Evolutionary conservation across 1,140 invertebrate species (phyloP), one percentile per base, ranked within the genome.

Genomic region (Pentalonia nigronervosa): DNA sequence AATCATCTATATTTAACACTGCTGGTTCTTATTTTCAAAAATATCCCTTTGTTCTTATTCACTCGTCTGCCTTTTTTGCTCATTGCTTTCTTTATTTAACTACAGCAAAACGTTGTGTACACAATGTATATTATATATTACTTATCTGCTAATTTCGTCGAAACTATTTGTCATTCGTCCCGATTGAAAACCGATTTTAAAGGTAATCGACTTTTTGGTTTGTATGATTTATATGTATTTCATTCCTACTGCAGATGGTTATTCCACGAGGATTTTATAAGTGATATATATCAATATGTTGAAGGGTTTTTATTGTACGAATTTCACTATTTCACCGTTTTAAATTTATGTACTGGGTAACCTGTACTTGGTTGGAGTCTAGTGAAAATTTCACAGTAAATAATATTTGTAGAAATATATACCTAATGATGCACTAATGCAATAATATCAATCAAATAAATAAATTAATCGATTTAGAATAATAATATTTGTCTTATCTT

Each of bases 31-130:
- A 56, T 56, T 48, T 87, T 87, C 45, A 47, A 87, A 87, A 76
- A 87, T 87, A 14, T 48, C 45, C 41, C 30, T 48, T 87, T 48
- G 86, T 36, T 47, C 45, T 48, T 76, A n/a, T 76, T 36, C 45
- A 47, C 47, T 25, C 25, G 30, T 48, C 11, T 76, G 60, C 14
- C n/a, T 76, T n/a, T 76, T n/a, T 30, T 6, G 86, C n/a, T n/a
- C n/a, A 76, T 76, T 34, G 60, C 30, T 76, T 76, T 76, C n/a
- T 87, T 87, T 87, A 36, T 87, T 48, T 87, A n/a, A 48, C 86
- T 48, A 11, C 86, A 30, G 30, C 1, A 34, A 48, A 50, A 36
- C n/a, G 48, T 6, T 2, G 23, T 48, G n/a, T 30, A 11, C 14
- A 88, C 7, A 25, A 25, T 25, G 41, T 84, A 45, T 23, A 84